phyloP scores from a whole-genome alignment of 1,140 invertebrate species.

The Lepeophtheirus salmonis region DNA sequence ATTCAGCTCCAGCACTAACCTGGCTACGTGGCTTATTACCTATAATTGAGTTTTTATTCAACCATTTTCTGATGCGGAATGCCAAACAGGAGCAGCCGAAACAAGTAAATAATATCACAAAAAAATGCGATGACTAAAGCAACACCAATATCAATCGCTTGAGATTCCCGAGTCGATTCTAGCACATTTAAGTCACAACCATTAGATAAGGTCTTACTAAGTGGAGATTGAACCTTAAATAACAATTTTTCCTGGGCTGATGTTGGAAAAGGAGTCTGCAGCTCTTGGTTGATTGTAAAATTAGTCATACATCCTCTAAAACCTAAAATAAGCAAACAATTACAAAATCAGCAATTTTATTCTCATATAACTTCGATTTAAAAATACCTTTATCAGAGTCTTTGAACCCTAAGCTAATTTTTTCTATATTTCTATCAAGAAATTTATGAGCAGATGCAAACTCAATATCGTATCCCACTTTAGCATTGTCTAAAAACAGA shows the following conservation, averaged over 20 bases:
- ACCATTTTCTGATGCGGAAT: slow-evolving; percentile 60
- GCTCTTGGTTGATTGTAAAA: slow-evolving; percentile 66
- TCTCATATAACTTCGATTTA: too few relatives aligned
- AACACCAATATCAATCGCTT: slow-evolving; percentile 70
- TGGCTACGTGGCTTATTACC: slow-evolving; percentile 25
- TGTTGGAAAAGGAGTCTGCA: slow-evolving; percentile 51
- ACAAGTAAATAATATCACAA: slow-evolving; percentile 69
- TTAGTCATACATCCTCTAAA: slow-evolving; percentile 77
- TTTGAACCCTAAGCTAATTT: slow-evolving; percentile 52
- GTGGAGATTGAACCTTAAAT: slow-evolving; percentile 1
- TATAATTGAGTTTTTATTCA: slow-evolving; percentile 46
- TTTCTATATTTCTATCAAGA: slow-evolving; percentile 65
- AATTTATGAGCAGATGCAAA: slow-evolving; percentile 67
- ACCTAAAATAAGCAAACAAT: slow-evolving; percentile 27
- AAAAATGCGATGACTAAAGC: slow-evolving; percentile 84
- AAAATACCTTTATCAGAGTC: not conserved
- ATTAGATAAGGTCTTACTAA: not conserved
- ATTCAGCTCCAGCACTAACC: slow-evolving; percentile 12
- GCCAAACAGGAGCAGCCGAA: slow-evolving; percentile 71
- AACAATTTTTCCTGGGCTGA: slow-evolving; percentile 52
- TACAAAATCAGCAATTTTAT: too few relatives aligned
- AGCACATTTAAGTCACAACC: slow-evolving; percentile 10
- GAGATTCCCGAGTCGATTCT: slow-evolving; percentile 9
- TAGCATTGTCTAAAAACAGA: slow-evolving; percentile 44
- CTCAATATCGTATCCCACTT: slow-evolving; percentile 61